Evolutionary conservation across 92 coral and sea anemone species (phyloP).

Genomic region (Parazoanthus atlanticus): DNA sequence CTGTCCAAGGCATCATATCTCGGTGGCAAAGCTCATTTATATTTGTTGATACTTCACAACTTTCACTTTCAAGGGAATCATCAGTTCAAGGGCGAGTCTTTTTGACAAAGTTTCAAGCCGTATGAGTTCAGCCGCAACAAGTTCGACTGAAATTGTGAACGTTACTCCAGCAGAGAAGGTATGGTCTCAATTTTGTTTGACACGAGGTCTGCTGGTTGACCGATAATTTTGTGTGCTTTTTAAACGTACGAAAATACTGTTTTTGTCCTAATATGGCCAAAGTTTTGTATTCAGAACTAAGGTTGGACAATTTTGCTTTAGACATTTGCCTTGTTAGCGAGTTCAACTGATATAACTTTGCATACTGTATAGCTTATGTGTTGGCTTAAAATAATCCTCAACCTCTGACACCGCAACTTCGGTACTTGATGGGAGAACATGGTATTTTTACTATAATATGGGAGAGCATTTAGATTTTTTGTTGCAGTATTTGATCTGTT

Average conservation of each 20-base stretch:
- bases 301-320: slow-evolving; percentile 10
- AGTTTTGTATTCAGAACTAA: slow-evolving; percentile 12
- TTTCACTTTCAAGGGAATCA: slow-evolving; percentile 44
- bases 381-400: not conserved
- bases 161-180: slow-evolving; percentile 46
- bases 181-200: not conserved
- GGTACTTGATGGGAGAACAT: not conserved
- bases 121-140: slow-evolving; percentile 53
- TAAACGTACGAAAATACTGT: slow-evolving; percentile 4
- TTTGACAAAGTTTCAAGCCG: slow-evolving; percentile 48
- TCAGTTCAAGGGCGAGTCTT: slow-evolving; percentile 40
- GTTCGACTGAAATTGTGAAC: slow-evolving; percentile 42
- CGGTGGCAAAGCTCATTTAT: slow-evolving; percentile 30
- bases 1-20: slow-evolving; percentile 44
- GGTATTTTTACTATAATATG: not conserved
- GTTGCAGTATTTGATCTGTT: slow-evolving; percentile 30
- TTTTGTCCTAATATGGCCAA: slow-evolving; percentile 32
- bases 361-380: not conserved
- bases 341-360: slow-evolving; percentile 12
- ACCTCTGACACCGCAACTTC: slow-evolving; percentile 4
- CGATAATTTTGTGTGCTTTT: slow-evolving; percentile 18
- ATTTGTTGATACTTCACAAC: slow-evolving; percentile 36
- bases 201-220: slow-evolving; percentile 19
- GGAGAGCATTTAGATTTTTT: slow-evolving; percentile 2
- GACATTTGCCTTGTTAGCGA: slow-evolving; percentile 37